phyloP scores from a whole-genome alignment of 2,888 invertebrate genomes.

The Dasypogon diadema region DNA sequence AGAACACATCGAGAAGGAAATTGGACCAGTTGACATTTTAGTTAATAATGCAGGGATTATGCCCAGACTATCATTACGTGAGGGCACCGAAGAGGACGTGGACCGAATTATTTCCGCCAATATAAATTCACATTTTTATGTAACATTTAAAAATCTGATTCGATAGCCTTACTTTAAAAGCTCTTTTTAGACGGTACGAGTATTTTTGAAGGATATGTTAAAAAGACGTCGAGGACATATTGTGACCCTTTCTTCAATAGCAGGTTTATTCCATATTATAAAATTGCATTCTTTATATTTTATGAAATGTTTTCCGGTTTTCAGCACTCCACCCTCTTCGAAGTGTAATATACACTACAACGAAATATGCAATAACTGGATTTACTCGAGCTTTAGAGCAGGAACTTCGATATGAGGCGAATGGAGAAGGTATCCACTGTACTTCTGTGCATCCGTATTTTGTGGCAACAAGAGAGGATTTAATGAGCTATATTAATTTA shows the following conservation, averaged over 20 bases:
- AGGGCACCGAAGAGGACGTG: conserved; percentile 66
- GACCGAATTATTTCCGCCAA: conserved; percentile 68
- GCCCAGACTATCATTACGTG: conserved; percentile 66
- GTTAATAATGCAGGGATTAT: conserved; percentile 70
- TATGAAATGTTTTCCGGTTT: not conserved
- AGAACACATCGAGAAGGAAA: conserved; percentile 64
- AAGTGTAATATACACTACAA: conserved; percentile 65
- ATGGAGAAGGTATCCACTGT: conserved; percentile 64
- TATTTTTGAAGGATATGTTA: conserved; percentile 69
- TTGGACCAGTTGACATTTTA: conserved; percentile 69
- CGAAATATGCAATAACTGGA: conserved; percentile 69
- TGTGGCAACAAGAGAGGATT: conserved; percentile 66
- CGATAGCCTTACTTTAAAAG: too few species aligned
- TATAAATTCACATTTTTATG: conserved; percentile 69
- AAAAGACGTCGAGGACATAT: conserved; percentile 63
- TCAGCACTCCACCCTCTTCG: conserved; percentile 55
- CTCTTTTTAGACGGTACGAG: conserved; percentile 65
- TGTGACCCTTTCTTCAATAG: conserved; percentile 69
- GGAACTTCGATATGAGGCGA: conserved; percentile 66
- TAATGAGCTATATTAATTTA: conserved; percentile 62
- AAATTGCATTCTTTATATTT: not conserved
- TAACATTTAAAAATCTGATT: conserved; percentile 58
- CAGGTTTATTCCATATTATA: too few species aligned
- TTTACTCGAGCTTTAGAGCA: conserved; percentile 67
- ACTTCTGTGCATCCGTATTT: conserved; percentile 68